phyloP scores from a whole-genome alignment of 2,797 vertebrate species.

The Enoplosus armatus region DNA sequence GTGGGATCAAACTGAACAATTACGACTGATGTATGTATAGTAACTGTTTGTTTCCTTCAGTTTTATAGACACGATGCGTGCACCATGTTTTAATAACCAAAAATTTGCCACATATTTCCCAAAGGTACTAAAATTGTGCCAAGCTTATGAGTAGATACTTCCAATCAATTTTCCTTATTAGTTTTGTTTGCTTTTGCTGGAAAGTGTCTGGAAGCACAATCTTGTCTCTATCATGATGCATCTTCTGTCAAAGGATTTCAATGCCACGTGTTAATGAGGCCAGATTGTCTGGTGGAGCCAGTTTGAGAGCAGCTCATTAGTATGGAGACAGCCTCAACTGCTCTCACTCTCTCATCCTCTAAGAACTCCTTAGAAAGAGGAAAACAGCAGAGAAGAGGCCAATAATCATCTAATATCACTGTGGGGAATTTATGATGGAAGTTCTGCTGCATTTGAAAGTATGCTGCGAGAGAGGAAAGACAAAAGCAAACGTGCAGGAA shows the following conservation, averaged over 20 bases:
- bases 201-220: slow-evolving; percentile 10
- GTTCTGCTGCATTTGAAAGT: slow-evolving; percentile 5
- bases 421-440: slow-evolving; percentile 3
- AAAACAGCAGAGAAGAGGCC: slow-evolving; percentile 18
- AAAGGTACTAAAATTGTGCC: background rate
- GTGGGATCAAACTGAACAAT: background rate
- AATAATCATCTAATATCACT: slow-evolving; percentile 23
- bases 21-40: background rate
- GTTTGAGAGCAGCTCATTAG: slow-evolving; percentile 57
- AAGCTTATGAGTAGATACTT: background rate
- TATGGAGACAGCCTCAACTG: slow-evolving; percentile 27
- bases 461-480: background rate
- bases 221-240: slow-evolving; percentile 5
- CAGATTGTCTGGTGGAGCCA: slow-evolving; percentile 47
- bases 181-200: slow-evolving; percentile 9
- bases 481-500: background rate
- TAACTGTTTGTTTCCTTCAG: background rate
- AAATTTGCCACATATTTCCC: background rate
- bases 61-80: too few relatives aligned
- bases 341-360: slow-evolving; percentile 26
- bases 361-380: slow-evolving; percentile 10
- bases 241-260: slow-evolving; percentile 22
- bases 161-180: slow-evolving; percentile 22
- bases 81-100: background rate
- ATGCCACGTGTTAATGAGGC: slow-evolving; percentile 39